phyloP scores from a whole-genome alignment of 2,888 invertebrate genomes.

The Platycnemis pennipes region DNA sequence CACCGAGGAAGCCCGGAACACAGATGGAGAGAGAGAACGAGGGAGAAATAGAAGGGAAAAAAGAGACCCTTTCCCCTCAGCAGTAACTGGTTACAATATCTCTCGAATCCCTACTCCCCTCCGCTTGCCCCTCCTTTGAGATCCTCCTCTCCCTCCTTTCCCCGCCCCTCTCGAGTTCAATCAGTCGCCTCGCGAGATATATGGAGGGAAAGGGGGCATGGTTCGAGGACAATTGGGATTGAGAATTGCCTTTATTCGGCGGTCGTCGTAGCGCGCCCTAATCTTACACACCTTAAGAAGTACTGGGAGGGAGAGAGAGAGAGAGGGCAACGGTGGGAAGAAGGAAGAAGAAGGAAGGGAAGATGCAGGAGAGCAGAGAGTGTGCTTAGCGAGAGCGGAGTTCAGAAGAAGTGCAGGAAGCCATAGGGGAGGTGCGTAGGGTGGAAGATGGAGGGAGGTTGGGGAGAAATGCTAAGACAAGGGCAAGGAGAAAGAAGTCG shows the following conservation, averaged over 20 bases:
- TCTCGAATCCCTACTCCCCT: neutral
- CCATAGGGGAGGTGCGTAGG: neutral
- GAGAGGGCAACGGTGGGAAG: neutral
- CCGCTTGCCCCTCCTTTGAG: no score
- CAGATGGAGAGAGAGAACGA: no score
- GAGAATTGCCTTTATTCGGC: constrained; percentile 52
- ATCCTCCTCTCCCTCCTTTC: neutral
- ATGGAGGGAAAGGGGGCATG: neutral
- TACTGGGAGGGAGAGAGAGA: neutral
- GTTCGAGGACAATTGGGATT: constrained; percentile 16
- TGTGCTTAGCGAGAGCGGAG: neutral
- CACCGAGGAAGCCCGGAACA: neutral
- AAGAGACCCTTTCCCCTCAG: neutral
- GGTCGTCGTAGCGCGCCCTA: neutral
- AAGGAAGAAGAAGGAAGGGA: neutral
- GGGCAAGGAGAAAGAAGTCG: neutral
- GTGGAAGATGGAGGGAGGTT: neutral
- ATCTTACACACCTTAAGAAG: constrained; percentile 16
- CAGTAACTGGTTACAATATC: neutral
- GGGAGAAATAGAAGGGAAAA: neutral
- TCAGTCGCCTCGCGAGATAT: constrained; percentile 2
- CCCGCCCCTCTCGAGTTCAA: neutral
- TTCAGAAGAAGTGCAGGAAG: neutral
- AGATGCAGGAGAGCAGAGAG: neutral
- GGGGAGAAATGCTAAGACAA: neutral